Base-by-base conservation (phyloP, 2,113 vertebrate species). In the Pterocles gutturalis region DNA sequence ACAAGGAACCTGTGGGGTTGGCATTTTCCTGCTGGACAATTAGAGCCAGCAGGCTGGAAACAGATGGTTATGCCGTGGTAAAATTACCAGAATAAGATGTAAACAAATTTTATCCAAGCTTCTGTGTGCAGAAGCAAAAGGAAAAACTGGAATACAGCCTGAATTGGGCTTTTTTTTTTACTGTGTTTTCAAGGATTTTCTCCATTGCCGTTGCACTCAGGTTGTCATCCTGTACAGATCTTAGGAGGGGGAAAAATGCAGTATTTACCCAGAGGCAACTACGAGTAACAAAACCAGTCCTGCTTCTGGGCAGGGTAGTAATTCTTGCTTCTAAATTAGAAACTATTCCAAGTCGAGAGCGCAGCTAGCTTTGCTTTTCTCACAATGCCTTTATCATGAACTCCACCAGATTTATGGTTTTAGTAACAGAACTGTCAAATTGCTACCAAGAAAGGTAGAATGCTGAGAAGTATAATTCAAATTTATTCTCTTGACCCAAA, bases 31-130 rank as follows among this genome's bases (percentile, higher is more conserved):
- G 17, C 5, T 48, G 43, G 7, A 36, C 75, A 38, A 8, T 64
- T 45, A 71, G 33, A 90, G 69, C 72, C 84, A 84, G 60, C 26
- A n/a, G 92, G 86, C 53, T 93, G 79, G 31, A 83, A 92, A 75
- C 54, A 90, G 83, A 90, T 79, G 93, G 67, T 77, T 86, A 20
- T 51, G 65, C 67, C 71, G 46, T 3, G 43, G 60, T 41, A 67
- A 83, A 87, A 94, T 83, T 67, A 41, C 73, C 46, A 28, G 61
- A 67, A 57, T 41, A 61, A 89, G 69, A 82, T 29, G 83, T 72
- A 89, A 97, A 89, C 57, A 65, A 45, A n/a, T 78, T 84, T 26
- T 31, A 87, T 5, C 69, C 69, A 57, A 94, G 65, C 22, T 67
- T 75, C 67, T 67, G 15, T 21, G 41, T 2, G 15, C 55, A 67